Base-by-base conservation (phyloP, 2,113 vertebrate species). In the Odocoileus hemionus region DNA sequence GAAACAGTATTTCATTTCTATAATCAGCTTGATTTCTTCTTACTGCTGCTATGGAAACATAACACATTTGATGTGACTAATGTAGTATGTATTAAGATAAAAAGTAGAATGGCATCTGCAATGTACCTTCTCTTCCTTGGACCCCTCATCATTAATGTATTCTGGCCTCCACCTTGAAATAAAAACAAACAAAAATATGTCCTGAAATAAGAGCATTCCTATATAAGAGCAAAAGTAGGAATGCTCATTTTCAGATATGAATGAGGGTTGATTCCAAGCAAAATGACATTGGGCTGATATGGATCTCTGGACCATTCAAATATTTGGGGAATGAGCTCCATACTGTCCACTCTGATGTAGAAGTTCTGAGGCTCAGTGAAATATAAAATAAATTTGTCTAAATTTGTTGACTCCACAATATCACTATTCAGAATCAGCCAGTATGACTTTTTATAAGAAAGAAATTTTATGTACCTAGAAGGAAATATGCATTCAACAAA, bases 191-290 rank as follows among this genome's bases (percentile, higher is more conserved):
- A 70, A 39, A 39, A 39, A 12, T 39, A 70, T 39, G 67, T 12
- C 67, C n/a, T 70, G 67, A 70, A 39, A 39, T 70, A 39, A 70
- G n/a, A 70, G 23, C 2, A 70, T 23, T 39, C 19, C 19, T 70
- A 70, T 23, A 39, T 39, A 70, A 70, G 67, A 39, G 21, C 67
- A 70, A 97, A 94, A 94, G 78, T 67, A 97, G 86, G 91, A 91
- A 57, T 97, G 10, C 57, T 74, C 89, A 15, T 11, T 17, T 8
- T 50, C 91, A 36, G 78, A 91, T 97, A 92, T 85, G 86, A 96
- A 30, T 89, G 84, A 95, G 90, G 14, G 50, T 67, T 92, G 4
- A 0, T 83, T 98, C 96, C 36, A 96, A 98, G 57, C 15, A 92
- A 67, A 79, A 86, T 26, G 90, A 57, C 84, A n/a, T 60, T 87